Evolutionary conservation across 64 coral and sea anemone species (phyloP), one percentile per base, ranked within the genome.

Genomic region (Montipora cactus): DNA sequence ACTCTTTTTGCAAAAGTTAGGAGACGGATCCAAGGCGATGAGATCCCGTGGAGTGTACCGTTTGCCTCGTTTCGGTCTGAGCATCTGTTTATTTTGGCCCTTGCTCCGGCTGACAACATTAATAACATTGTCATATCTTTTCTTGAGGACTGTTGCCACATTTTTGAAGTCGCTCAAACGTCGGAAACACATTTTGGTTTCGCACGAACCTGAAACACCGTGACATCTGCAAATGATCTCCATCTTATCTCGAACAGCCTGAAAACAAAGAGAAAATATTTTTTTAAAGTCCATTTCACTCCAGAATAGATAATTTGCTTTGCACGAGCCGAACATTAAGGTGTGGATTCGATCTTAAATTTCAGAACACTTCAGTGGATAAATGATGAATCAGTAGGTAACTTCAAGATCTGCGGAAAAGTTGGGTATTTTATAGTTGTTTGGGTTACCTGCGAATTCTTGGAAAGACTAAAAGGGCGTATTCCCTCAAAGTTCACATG

Each of bases 191-290:
- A 89, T 95, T 76, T 95, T 92, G 1, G 77, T 89, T 69, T 74
- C 52, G 62, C 96, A 97, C 47, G 77, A 58, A 4, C 96, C 96
- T 1, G 96, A 97, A 8, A 97, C 93, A 4, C 96, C 96, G 7
- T 95, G 96, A 76, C 96, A 97, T 75, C 92, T 74, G 78, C 96
- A 97, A 37, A 89, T 10, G n/a, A 84, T 58, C 19, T 76, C 84
- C 92, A 97, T 84, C 23, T 92, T 89, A 47, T 94, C 89, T 87
- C 93, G 77, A 45, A 97, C 96, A 80, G 96, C 96, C 96, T 97
- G 77, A 52, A 57, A 69, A 58, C 3, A 74, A 75, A 25, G 16
- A 73, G 68, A 91, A 78, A 77, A 16, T 44, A 28, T 2, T 18
- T 14, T 28, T 13, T 80, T 20, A 83, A 28, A 0, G 47, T 4